Conservation (phyloP, 1,140 invertebrate genomes). For the Andrena cerasifolii region DNA sequence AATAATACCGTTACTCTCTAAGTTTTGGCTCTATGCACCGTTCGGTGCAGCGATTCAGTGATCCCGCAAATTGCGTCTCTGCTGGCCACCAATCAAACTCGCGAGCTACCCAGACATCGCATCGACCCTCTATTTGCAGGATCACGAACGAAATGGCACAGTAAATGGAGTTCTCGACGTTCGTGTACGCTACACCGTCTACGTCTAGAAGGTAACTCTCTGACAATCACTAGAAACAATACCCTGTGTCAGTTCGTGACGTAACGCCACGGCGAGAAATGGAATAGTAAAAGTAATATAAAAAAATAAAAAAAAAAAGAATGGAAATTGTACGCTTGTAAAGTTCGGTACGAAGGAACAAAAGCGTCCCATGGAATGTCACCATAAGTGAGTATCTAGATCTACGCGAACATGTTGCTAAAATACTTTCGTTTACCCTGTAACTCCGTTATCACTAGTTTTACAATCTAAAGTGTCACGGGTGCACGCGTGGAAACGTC, state of each 20-base stretch:
- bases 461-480: constrained; percentile 23
- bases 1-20: constrained; percentile 3
- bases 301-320: not conserved
- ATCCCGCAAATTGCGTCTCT: too few relatives aligned
- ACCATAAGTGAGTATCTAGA: not conserved
- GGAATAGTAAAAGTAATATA: not conserved
- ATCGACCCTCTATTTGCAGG: too few relatives aligned
- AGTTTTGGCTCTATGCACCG: too few relatives aligned
- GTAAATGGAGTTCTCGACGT: too few relatives aligned
- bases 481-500: constrained; percentile 14
- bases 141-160: too few relatives aligned
- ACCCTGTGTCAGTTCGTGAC: constrained; percentile 49
- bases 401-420: not conserved
- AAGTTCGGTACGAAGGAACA: not conserved
- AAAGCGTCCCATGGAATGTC: constrained; percentile 13
- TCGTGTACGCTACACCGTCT: not conserved
- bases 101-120: too few relatives aligned
- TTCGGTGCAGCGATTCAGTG: too few relatives aligned
- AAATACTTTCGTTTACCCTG: constrained; percentile 55
- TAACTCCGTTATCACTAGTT: constrained; percentile 33
- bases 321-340: not conserved
- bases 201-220: constrained; percentile 37
- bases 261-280: not conserved
- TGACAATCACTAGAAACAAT: constrained; percentile 59
- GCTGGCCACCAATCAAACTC: too few relatives aligned